Evolutionary conservation across 2,888 invertebrate genomes (phyloP).

Genomic region (Mantis religiosa): DNA sequence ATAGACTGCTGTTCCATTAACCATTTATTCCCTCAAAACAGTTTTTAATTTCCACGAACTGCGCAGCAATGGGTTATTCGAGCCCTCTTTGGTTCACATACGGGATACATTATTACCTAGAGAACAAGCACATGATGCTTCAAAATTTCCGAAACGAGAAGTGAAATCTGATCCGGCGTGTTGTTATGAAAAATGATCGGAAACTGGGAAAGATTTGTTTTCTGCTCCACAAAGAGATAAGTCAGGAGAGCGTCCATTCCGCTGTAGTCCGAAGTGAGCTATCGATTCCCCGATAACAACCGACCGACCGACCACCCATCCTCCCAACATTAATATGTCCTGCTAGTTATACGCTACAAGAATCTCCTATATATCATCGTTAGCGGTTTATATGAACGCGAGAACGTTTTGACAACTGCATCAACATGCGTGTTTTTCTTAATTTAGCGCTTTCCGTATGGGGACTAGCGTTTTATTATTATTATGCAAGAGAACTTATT

Average conservation of each 20-base stretch:
- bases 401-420: background rate
- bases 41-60: too few species aligned
- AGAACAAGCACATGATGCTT: background rate
- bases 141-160: background rate
- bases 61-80: too few species aligned
- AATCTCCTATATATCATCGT: background rate
- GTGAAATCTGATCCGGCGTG: too few species aligned
- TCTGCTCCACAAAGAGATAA: background rate
- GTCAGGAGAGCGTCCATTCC: background rate
- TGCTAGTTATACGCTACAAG: background rate
- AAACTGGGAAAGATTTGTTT: background rate
- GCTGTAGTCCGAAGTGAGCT: background rate
- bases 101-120: background rate
- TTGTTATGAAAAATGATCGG: background rate
- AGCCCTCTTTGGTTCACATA: too few species aligned
- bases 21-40: too few species aligned
- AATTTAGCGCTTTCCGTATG: too few species aligned
- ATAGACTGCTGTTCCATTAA: too few species aligned
- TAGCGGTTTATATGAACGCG: background rate
- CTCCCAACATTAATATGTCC: background rate
- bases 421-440: too few species aligned
- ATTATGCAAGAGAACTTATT: too few species aligned
- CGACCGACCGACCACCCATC: background rate
- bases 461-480: too few species aligned
- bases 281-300: background rate